Evolutionary conservation across 1,140 invertebrate species (phyloP), one percentile per base, ranked within the genome.

Genomic region (Babylonia areolata): DNA sequence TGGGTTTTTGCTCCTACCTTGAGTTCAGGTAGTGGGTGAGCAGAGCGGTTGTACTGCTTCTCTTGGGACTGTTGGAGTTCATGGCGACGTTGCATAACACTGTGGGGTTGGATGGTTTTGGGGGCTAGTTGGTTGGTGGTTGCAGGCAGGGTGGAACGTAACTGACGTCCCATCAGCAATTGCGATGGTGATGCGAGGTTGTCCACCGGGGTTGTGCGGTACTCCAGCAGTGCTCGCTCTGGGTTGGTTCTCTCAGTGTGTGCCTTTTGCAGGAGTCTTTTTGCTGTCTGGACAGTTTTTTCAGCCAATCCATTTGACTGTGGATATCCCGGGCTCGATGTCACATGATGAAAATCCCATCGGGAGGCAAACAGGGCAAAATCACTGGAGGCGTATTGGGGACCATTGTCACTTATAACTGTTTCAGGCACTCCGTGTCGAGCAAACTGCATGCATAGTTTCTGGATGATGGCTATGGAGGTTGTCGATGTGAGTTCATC

Each of bases 341-440:
- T 83, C 5, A 9, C 23, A 37, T 83, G 81, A 31, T 83, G 40
- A 58, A 83, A 54, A 23, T 69, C 81, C 81, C 40, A 83, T 12
- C 9, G 6, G 23, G 39, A 15, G n/a, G 81, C 51, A 58, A 83
- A 83, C 5, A 9, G 15, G 6, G 31, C 5, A 33, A 83, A 83
- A 23, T 83, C 81, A 15, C 12, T n/a, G 31, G 33, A n/a, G 11
- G 71, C 9, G 31, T 54, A 75, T 35, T 35, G 33, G 9, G 28
- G 28, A 35, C 71, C 33, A 75, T 35, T 31, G 71, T 75, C 71
- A 35, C 71, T 75, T n/a, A 75, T n/a, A n/a, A 75, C 11, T n/a
- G 11, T 75, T 75, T 75, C 71, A 75, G 11, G 71, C 11, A 75
- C 31, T 11, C 71, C 71, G 71, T 75, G 71, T 75, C 71, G 33